Evolutionary conservation across 1,140 invertebrate genomes (phyloP), one percentile per base, ranked within the genome.

Genomic region (Macrostomum lignano): DNA sequence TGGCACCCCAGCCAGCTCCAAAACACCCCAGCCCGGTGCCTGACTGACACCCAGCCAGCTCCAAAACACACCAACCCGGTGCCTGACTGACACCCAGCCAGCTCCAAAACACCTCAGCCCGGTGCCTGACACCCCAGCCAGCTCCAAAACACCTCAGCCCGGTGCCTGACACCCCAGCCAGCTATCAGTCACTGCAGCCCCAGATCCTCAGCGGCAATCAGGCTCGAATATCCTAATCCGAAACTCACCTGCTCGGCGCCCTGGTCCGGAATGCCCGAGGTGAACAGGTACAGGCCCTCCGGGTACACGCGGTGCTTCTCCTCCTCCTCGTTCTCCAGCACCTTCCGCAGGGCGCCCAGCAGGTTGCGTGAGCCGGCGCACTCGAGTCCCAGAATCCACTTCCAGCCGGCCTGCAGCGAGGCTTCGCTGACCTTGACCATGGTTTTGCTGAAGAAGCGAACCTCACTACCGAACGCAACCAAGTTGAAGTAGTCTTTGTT

Each of bases 401-500:
- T 5, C 17, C 29, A 13, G 4, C 9, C 3, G 17, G 17, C 36
- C 13, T 26, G 10, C 38, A 13, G 15, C 3, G 17, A 23, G 7
- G 21, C 6, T 31, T 13, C 10, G 17, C 26, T 37, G 9, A 36
- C 9, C 7, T 11, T 4, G 7, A 6, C 13, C 11, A 34, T n/a
- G 10, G 5, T 7, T 17, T 10, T 4, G 10, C 31, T 14, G 7
- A 21, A 21, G 17, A 20, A 30, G 19, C 3, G 5, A n/a, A 35
- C 24, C 19, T 17, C 24, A 6, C 24, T 32, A 19, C 15, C 10
- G 32, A 29, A 58, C 47, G 45, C 43, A 25, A 59, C 53, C 21
- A 59, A 46, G 42, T 59, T 59, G 36, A 59, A 57, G 41, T 46
- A 57, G 14, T 55, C 46, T 38, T 55, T 59, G 42, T 55, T 50